Evolutionary conservation across 2,797 vertebrate species (phyloP), one percentile per base, ranked within the genome.

Genomic region (Callimico goeldii): DNA sequence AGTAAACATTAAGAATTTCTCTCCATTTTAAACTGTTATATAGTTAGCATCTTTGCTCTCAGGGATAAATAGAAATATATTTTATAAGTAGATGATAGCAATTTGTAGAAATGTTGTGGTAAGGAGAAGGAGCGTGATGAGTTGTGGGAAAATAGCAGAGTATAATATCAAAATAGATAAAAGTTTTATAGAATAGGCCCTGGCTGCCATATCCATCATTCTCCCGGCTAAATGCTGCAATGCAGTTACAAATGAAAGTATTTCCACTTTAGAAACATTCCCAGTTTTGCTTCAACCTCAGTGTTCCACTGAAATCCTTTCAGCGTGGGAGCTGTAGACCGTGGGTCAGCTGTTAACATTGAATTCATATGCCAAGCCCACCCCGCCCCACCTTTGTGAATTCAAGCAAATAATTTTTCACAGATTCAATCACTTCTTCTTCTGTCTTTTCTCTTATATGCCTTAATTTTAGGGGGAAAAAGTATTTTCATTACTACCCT

Each of bases 401-500:
- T 95, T 88, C 22, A 67, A 70, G 46, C n/a, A 64, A 85, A 88
- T 4, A 33, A 3, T 46, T 33, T 90, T 95, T 57, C 36, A 81
- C 14, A 81, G 17, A 57, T 64, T 83, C n/a, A 82, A 39, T 7
- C 7, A 73, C 50, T 52, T 36, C 2, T 73, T 85, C n/a, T 61
- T 50, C 39, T 81, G 4, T 86, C 41, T 19, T 77, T 95, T 81
- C 30, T 75, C 26, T 48, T 28, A 4, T 0, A 48, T 77, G 57
- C 11, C 43, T 91, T 94, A 76, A 92, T 55, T 91, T 90, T 96
- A 87, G 58, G 50, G 12, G 22, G 86, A 57, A 64, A 92, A 46
- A 20, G 1, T 61, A 50, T 72, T 94, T 90, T 76, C 4, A 83
- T 76, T 3, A 55, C 33, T 22, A n/a, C 7, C 1, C 22, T 70